Percentiles rank a stretch among this genome's conserved stretches.
These are phyloP conservation scores for Formicarius rufipectus DNA, from an alignment of 2,113 vertebrate species.

Conservation along the genomic window DNA sequence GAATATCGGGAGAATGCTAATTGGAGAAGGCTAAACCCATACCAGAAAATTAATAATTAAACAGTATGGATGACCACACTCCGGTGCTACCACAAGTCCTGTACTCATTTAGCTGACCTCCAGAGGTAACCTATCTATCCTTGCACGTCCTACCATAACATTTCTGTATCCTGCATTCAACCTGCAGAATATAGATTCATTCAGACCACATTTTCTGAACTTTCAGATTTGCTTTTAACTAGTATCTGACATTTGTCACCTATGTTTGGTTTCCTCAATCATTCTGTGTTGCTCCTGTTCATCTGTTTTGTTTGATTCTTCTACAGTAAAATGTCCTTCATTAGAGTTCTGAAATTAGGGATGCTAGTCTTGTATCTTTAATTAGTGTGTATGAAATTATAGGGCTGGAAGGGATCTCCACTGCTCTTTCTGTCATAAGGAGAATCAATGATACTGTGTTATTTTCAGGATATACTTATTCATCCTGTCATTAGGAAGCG, in stretches of 20 bases:
- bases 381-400: not conserved
- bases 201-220: not conserved
- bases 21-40: not conserved
- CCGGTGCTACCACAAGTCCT: not conserved
- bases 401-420: not conserved
- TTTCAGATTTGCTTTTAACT: not conserved
- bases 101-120: not conserved
- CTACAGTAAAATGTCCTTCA: not conserved
- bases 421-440: not conserved
- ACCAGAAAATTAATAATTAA: not conserved
- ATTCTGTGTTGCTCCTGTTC: not conserved
- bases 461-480: not conserved
- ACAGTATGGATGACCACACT: not conserved
- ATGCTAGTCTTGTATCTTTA: not conserved
- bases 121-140: not conserved
- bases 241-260: not conserved
- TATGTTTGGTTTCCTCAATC: not conserved
- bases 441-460: not conserved
- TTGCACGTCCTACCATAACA: not conserved
- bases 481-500: not conserved
- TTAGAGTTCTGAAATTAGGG: not conserved
- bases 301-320: not conserved
- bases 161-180: not conserved
- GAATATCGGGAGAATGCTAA: not conserved
- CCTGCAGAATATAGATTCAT: not conserved